phyloP scores from a whole-genome alignment of 2,888 invertebrate species.

The Lepidochitona cinerea region DNA sequence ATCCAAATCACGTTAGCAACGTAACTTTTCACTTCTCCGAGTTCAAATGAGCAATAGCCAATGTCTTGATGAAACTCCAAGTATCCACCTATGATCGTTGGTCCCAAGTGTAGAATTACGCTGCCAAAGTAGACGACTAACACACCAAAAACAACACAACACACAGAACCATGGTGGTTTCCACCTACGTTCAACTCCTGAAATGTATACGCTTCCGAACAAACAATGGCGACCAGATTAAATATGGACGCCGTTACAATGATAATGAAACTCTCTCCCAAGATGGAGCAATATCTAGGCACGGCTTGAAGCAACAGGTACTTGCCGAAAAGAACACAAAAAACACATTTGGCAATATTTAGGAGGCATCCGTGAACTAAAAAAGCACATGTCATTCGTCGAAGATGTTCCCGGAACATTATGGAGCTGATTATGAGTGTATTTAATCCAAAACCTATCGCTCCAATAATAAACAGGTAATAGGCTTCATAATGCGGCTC shows the following conservation, averaged over 20 bases:
- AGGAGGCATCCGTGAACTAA: constrained; percentile 68
- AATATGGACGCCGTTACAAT: constrained; percentile 69
- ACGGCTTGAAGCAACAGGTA: constrained; percentile 60
- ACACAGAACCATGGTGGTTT: constrained; percentile 62
- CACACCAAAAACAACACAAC: constrained; percentile 69
- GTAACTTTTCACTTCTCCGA: constrained; percentile 67
- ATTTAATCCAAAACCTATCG: constrained; percentile 65
- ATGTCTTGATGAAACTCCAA: constrained; percentile 68
- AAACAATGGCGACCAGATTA: constrained; percentile 71
- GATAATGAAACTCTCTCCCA: constrained; percentile 68
- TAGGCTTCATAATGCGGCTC: constrained; percentile 56
- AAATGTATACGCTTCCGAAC: constrained; percentile 69
- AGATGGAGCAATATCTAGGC: constrained; percentile 61
- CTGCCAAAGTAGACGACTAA: constrained; percentile 69
- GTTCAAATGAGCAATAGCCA: constrained; percentile 68
- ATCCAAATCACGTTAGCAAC: constrained; percentile 71
- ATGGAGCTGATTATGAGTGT: constrained; percentile 59
- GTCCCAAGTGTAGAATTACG: constrained; percentile 69
- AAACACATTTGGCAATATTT: constrained; percentile 66
- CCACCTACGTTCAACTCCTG: constrained; percentile 65
- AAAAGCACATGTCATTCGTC: constrained; percentile 69
- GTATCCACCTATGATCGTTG: constrained; percentile 70
- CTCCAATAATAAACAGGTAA: constrained; percentile 65
- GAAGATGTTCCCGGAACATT: constrained; percentile 52
- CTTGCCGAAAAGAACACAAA: constrained; percentile 68